A percentile compares a stretch with the other conserved stretches of the same genome.
phyloP scores from a whole-genome alignment of 2,888 invertebrate genomes.

The Athrips mouffetella region DNA sequence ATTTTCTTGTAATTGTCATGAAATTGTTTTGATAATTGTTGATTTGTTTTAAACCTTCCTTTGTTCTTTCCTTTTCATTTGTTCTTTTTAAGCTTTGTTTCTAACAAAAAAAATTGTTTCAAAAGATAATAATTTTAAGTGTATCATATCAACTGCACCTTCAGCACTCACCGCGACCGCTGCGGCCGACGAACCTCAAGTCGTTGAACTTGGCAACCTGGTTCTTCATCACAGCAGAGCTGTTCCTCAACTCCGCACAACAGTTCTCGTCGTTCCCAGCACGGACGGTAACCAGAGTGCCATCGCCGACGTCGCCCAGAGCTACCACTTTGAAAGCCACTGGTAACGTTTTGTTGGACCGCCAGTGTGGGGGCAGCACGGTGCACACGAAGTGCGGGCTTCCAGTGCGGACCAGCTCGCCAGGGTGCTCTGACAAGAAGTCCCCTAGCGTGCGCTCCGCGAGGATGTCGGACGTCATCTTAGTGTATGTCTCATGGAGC shows the following conservation, averaged over 20 bases:
- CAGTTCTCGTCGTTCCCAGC: constrained; percentile 99
- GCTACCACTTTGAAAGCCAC: constrained; percentile 98
- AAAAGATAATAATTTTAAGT: too few species aligned
- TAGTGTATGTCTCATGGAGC: constrained; percentile 90
- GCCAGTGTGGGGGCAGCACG: constrained; percentile 96
- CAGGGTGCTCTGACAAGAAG: constrained; percentile 92
- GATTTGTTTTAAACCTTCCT: neutral
- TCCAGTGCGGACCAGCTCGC: constrained; percentile 93
- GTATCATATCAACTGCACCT: constrained; percentile 67
- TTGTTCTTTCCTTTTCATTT: neutral
- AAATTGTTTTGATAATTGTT: neutral
- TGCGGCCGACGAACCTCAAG: constrained; percentile 97
- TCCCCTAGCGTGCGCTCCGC: constrained; percentile 92
- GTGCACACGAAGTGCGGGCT: constrained; percentile 98
- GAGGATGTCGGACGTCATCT: constrained; percentile 93
- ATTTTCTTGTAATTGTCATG: too few species aligned
- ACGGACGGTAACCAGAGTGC: constrained; percentile 95
- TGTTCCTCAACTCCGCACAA: constrained; percentile 96
- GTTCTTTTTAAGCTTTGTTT: neutral
- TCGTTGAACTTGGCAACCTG: constrained; percentile 99
- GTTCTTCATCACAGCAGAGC: constrained; percentile 97
- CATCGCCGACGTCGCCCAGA: constrained; percentile 95
- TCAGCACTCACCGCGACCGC: constrained; percentile 95
- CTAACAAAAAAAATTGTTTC: neutral
- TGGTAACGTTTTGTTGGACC: constrained; percentile 98